Evolutionary conservation across 1,140 invertebrate species (phyloP), one percentile per base, ranked within the genome.

Genomic region (Calycopis cecrops): DNA sequence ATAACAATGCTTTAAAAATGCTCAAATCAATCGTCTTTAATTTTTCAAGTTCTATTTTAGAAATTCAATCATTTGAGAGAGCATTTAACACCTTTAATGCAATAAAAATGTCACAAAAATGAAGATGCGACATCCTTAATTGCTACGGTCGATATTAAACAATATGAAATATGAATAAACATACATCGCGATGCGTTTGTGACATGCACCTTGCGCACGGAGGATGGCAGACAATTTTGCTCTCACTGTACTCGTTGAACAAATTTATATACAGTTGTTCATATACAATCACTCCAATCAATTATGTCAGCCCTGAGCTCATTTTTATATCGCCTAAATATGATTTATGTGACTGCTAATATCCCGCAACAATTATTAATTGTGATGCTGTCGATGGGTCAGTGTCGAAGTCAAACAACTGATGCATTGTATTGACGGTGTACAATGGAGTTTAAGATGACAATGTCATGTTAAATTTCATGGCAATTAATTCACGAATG

Each of bases 161-260:
- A 28, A 44, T 28, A 9, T 11, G 28, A 11, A n/a, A 16, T 34
- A 12, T 9, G n/a, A 12, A 49, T 14, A 9, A 12, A 12, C 1
- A 34, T 33, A 49, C 2, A 11, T 48, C 48, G 2, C 6, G 48
- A 10, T 3, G 35, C n/a, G 14, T 49, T 11, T 4, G 10, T 28
- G 21, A 11, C 16, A 33, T 12, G 18, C n/a, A 4, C 35, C n/a
- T n/a, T 37, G 50, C 9, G 9, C 4, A 12, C 35, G 9, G 9
- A 28, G 38, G 52, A 33, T 38, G 33, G 53, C 34, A 44, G 58
- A 57, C 59, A 57, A 63, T 58, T 66, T 64, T 60, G 55, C 65
- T 62, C 60, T 55, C 53, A 53, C 55, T 47, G 59, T 48, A 63
- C 62, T 65, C 66, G 70, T 71, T 69, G 63, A 65, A 67, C 55